Evolutionary conservation across 2,113 vertebrate genomes (phyloP), one percentile per base, ranked within the genome.

Genomic region (Laterallus jamaicensis): DNA sequence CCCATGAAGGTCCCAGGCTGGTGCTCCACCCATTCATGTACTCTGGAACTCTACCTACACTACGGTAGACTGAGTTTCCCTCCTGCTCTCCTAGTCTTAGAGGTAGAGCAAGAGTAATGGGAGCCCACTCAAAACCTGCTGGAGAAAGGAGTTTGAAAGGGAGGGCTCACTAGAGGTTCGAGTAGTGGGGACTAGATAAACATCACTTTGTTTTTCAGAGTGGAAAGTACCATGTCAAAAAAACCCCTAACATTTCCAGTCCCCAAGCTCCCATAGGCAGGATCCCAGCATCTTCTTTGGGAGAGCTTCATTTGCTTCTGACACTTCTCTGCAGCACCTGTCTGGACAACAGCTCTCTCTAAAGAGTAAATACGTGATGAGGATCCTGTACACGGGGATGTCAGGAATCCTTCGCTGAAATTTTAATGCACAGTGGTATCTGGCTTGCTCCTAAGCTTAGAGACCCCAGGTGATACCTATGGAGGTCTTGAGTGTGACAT

Each of bases 371-470:
- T 64, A 26, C 6, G 5, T 73, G 82, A 10, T 84, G 81, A 76
- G 4, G 8, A 40, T 86, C 95, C 77, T 84, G 83, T 54, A 49
- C 32, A 71, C 82, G 83, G 66, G 58, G 54, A 44, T 95, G 93
- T 90, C 89, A 84, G 62, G 69, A 95, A 69, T 92, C 78, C 19
- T 80, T 90, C 67, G 50, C 66, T 62, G 59, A 93, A 70, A 83
- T 92, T 86, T 82, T 70, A 84, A 58, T 74, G 70, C 87, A 73
- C 90, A 85, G 91, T 97, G 81, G 84, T 89, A 92, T 90, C 70
- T 94, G 87, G 93, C 89, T 94, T 1, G 2, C 78, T 96, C 40
- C 75, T 80, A 31, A 1, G 1, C 78, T 93, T 42, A 42, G 82
- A 15, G 1, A 40, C 94, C 67, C 50, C 55, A 94, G 71, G 71